These are phyloP conservation scores for Psophia crepitans DNA, from an alignment of 2,113 vertebrate genomes.

Conservation along the genomic window DNA sequence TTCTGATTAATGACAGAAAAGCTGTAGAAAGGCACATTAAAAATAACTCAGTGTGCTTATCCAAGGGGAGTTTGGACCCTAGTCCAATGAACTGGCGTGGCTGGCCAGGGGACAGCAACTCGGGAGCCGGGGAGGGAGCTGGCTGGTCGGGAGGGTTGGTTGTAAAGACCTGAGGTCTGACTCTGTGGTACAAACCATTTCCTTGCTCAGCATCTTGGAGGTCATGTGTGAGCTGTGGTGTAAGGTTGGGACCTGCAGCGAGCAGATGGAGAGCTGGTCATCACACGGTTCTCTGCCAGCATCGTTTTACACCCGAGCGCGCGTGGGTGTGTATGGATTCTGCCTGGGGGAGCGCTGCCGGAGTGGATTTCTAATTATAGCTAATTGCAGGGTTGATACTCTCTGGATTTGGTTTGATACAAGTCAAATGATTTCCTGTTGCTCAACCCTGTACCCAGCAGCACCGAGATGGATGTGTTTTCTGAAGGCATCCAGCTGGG, in stretches of 20 bases:
- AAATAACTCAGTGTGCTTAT: neutral
- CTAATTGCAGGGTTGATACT: neutral
- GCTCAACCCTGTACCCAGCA: neutral
- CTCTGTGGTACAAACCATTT: neutral
- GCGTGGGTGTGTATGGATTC: neutral
- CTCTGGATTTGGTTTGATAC: neutral
- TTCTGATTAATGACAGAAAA: neutral
- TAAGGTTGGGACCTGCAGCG: neutral
- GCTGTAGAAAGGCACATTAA: neutral
- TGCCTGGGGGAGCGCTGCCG: neutral
- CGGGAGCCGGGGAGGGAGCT: neutral
- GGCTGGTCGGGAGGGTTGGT: neutral
- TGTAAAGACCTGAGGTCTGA: neutral
- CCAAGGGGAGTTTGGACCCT: neutral
- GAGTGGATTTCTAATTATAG: neutral
- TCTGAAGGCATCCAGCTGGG: neutral
- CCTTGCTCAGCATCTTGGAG: neutral
- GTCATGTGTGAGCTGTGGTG: slow-evolving; percentile 14
- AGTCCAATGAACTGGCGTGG: neutral
- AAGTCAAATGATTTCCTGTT: neutral
- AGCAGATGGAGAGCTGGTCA: neutral
- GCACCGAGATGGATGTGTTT: neutral
- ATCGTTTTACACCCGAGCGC: accelerated
- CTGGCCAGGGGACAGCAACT: neutral
- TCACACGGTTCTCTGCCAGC: accelerated